A percentile compares a stretch with the other conserved stretches of the same genome.
phyloP scores from a whole-genome alignment of 2,113 vertebrate species.

The Ceyx melanurus region DNA sequence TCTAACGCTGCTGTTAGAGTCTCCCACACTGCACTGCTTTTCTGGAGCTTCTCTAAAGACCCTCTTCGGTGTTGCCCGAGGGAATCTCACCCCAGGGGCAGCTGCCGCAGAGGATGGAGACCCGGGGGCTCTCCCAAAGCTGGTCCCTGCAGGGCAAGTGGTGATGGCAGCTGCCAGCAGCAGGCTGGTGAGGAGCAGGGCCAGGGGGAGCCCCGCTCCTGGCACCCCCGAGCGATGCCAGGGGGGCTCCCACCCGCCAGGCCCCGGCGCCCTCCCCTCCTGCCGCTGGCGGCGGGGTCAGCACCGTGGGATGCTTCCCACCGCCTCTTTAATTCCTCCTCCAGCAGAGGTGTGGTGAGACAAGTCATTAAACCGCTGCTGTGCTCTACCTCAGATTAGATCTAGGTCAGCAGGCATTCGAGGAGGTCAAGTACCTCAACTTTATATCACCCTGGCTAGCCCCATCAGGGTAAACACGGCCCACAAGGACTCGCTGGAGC shows the following conservation, averaged over 20 bases:
- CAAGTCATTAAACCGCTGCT: background rate
- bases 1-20: rapidly evolving
- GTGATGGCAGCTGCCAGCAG: background rate
- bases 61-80: background rate
- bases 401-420: background rate
- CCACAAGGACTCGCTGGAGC: background rate
- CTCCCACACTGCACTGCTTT: background rate
- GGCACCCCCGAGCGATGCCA: rapidly evolving
- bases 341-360: background rate
- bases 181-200: background rate
- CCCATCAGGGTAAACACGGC: background rate
- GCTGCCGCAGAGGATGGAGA: background rate
- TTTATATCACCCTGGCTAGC: background rate
- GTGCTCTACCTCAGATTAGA: background rate
- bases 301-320: background rate
- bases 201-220: background rate
- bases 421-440: conserved; percentile 13
- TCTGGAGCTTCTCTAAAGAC: background rate
- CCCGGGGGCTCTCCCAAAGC: rapidly evolving
- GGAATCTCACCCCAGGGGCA: background rate
- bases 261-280: too few species aligned
- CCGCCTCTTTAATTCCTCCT: background rate
- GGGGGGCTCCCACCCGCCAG: background rate
- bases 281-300: rapidly evolving
- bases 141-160: background rate